Evolutionary conservation across 1,140 invertebrate species (phyloP).

Genomic region (Mesaphorura yosii): DNA sequence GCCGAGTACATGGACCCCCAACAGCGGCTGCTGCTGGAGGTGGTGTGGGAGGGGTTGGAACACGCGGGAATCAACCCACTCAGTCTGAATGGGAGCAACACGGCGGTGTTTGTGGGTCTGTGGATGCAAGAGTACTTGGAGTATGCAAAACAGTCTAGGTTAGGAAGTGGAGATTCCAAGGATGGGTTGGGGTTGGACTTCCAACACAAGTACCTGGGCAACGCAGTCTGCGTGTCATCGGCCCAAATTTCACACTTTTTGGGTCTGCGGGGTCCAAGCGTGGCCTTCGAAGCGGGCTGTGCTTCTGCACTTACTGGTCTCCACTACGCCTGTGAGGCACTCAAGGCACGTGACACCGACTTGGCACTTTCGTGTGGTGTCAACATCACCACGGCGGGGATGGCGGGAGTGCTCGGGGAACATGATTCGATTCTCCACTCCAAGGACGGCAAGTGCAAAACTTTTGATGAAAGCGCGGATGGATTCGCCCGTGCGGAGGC

Average conservation of each 20-base stretch:
- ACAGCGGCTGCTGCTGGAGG: conserved; percentile 46
- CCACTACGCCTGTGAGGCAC: conserved; percentile 17
- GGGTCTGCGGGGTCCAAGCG: conserved; percentile 17
- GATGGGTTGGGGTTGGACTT: not conserved
- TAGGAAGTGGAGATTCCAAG: not conserved
- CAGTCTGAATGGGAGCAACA: conserved; percentile 38
- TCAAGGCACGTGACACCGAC: conserved; percentile 4
- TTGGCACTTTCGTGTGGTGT: conserved; percentile 19
- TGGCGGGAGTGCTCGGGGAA: not conserved
- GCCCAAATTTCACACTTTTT: conserved; percentile 11
- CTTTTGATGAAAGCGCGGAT: conserved; percentile 15
- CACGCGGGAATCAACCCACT: conserved; percentile 43
- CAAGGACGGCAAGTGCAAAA: conserved; percentile 8
- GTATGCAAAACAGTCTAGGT: not conserved
- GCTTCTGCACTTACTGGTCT: conserved; percentile 15
- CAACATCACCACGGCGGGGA: no score
- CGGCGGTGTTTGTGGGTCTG: conserved; percentile 43
- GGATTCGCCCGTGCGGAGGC: conserved; percentile 15
- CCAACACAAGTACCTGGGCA: conserved; percentile 15
- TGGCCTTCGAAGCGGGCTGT: conserved; percentile 15
- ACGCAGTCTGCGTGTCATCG: conserved; percentile 13
- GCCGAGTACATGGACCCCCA: conserved; percentile 51
- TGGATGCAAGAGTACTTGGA: conserved; percentile 2
- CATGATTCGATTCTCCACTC: not conserved
- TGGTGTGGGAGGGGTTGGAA: conserved; percentile 48